Evolutionary conservation across 1,140 invertebrate genomes (phyloP).

Genomic region (Cylas formicarius): DNA sequence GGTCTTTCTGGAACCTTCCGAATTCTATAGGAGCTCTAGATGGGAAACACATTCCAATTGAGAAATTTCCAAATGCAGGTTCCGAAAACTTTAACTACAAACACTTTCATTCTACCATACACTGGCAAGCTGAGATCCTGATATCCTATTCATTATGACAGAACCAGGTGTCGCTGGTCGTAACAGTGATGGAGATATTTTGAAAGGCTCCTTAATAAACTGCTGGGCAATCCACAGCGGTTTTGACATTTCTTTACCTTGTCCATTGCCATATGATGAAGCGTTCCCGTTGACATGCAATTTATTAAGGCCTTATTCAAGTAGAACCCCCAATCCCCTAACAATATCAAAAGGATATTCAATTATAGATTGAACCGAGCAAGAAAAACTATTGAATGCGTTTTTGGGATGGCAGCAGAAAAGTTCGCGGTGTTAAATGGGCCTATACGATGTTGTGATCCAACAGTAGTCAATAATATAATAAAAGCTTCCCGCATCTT

Average conservation of each 20-base stretch:
- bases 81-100: slow-evolving; percentile 20
- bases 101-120: slow-evolving; percentile 8
- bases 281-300: slow-evolving; percentile 15
- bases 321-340: slow-evolving; percentile 17
- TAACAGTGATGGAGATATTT: slow-evolving; percentile 20
- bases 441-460: slow-evolving; percentile 22
- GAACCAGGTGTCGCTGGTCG: slow-evolving; percentile 14
- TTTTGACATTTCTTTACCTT: slow-evolving; percentile 17
- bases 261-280: slow-evolving; percentile 13
- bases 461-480: slow-evolving; percentile 16
- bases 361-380: slow-evolving; percentile 19
- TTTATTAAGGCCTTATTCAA: slow-evolving; percentile 21
- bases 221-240: slow-evolving; percentile 9
- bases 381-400: slow-evolving; percentile 18
- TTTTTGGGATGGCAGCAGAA: slow-evolving; percentile 24
- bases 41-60: slow-evolving; percentile 9
- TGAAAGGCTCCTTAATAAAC: slow-evolving; percentile 15
- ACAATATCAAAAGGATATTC: slow-evolving; percentile 19
- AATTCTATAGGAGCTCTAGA: not conserved
- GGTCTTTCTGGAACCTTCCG: slow-evolving; percentile 1
- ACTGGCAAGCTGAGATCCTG: slow-evolving; percentile 13
- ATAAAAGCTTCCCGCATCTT: slow-evolving; percentile 22
- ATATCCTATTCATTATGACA: slow-evolving; percentile 15
- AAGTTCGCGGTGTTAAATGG: slow-evolving; percentile 18
- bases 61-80: slow-evolving; percentile 14